Evolutionary conservation across 1,140 invertebrate genomes (phyloP).

Genomic region (Holotrichia oblita): DNA sequence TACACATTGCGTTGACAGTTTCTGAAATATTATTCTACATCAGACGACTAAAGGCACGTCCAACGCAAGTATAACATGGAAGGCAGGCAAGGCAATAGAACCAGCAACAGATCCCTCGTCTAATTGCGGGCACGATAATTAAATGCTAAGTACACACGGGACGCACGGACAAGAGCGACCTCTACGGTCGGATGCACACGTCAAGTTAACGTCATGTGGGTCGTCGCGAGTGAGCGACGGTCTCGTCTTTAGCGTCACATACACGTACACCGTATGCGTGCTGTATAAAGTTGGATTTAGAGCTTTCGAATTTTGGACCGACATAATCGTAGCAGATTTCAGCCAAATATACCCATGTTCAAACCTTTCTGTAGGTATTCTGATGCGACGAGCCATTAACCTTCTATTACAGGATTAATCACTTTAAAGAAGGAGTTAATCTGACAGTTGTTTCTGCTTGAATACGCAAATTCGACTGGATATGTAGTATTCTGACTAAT

Average conservation of each 20-base stretch:
- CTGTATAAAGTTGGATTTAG: constrained; percentile 3
- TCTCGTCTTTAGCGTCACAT: constrained; percentile 4
- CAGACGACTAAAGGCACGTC: not conserved
- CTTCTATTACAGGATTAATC: constrained; percentile 23
- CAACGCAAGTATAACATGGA: constrained; percentile 28
- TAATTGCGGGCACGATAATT: constrained; percentile 53
- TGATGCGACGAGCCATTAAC: constrained; percentile 14
- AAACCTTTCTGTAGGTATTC: not conserved
- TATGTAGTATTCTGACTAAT: not conserved
- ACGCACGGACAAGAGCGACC: constrained; percentile 46
- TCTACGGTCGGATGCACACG: constrained; percentile 43
- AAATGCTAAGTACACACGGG: constrained; percentile 51
- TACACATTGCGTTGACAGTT: constrained; percentile 41
- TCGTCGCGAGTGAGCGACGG: too few relatives aligned
- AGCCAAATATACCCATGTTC: not conserved
- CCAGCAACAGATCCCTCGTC: constrained; percentile 41
- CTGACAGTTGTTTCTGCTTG: not conserved
- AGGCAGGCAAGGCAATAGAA: not conserved
- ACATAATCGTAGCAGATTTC: not conserved
- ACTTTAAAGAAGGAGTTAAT: constrained; percentile 11
- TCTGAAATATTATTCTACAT: constrained; percentile 43
- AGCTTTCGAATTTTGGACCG: not conserved
- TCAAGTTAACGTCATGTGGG: constrained; percentile 48
- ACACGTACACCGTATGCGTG: constrained; percentile 18
- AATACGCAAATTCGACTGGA: not conserved